Conservation (phyloP, 2,888 invertebrate species). For the Heteropelma amictum region DNA sequence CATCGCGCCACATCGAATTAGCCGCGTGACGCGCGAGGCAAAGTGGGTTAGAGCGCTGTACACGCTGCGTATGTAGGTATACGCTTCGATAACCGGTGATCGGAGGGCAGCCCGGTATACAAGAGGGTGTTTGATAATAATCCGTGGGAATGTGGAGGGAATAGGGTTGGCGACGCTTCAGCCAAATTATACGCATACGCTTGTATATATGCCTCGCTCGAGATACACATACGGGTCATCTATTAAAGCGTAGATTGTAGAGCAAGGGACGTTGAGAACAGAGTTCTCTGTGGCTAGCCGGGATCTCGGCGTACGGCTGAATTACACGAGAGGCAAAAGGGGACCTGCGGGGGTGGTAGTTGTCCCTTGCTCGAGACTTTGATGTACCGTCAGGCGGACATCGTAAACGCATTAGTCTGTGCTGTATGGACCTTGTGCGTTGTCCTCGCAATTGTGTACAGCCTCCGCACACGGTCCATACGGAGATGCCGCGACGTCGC, state of each 20-base stretch:
- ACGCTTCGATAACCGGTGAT: conserved; percentile 55
- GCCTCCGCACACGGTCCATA: conserved; percentile 1
- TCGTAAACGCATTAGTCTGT: conserved; percentile 75
- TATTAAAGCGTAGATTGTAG: conserved; percentile 29
- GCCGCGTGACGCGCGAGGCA: conserved; percentile 13
- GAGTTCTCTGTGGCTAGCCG: conserved; percentile 50
- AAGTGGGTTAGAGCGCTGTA: too few relatives aligned
- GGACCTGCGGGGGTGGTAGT: too few relatives aligned
- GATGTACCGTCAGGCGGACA: conserved; percentile 74
- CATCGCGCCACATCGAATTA: conserved; percentile 40
- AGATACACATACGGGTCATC: conserved; percentile 10
- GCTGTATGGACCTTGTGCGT: conserved; percentile 51
- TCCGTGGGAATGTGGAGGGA: conserved; percentile 59
- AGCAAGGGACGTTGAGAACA: conserved; percentile 41
- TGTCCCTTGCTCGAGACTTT: conserved; percentile 65
- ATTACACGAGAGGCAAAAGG: conserved; percentile 46
- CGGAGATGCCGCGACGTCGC: too few relatives aligned
- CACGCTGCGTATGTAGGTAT: too few relatives aligned
- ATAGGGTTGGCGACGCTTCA: conserved; percentile 57
- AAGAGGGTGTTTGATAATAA: conserved; percentile 62
- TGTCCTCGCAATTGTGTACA: conserved; percentile 49
- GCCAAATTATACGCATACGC: background rate
- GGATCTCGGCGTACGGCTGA: conserved; percentile 25
- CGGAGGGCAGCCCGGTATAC: conserved; percentile 57
- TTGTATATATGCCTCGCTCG: background rate